Evolutionary conservation across 2,113 vertebrate genomes (phyloP).

Genomic region (Brachionichthys hirsutus): DNA sequence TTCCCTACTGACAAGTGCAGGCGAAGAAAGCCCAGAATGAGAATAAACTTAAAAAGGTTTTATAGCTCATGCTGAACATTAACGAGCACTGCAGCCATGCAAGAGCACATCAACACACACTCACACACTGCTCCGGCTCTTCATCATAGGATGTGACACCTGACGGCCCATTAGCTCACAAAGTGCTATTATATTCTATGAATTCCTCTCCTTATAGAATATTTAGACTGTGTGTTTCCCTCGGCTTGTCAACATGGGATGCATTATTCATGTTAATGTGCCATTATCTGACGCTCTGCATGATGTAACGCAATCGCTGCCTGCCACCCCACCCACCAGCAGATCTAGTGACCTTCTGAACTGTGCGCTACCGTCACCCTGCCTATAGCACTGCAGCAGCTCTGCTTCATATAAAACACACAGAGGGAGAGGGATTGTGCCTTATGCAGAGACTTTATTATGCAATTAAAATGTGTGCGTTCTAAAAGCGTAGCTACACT

Average conservation of each 20-base stretch:
- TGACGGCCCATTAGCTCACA: slow-evolving; percentile 72
- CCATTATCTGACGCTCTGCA: slow-evolving; percentile 67
- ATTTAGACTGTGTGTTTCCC: slow-evolving; percentile 66
- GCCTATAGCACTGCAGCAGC: slow-evolving; percentile 42
- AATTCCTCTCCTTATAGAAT: slow-evolving; percentile 70
- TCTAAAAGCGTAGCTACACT: slow-evolving; percentile 24
- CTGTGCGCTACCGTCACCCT: slow-evolving; percentile 50
- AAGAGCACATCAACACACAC: slow-evolving; percentile 12
- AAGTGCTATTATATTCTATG: slow-evolving; percentile 68
- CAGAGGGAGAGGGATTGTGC: slow-evolving; percentile 10
- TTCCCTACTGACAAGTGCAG: slow-evolving; percentile 34
- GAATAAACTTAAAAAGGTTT: slow-evolving; percentile 47
- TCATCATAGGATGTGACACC: slow-evolving; percentile 68
- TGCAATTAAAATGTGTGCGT: slow-evolving; percentile 49
- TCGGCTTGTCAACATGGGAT: slow-evolving; percentile 66
- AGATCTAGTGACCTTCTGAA: slow-evolving; percentile 71
- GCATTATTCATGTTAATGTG: slow-evolving; percentile 76
- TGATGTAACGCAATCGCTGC: slow-evolving; percentile 70
- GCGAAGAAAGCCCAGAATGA: slow-evolving; percentile 29
- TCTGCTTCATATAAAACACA: slow-evolving; percentile 32
- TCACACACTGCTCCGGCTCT: slow-evolving; percentile 43
- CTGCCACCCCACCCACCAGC: slow-evolving; percentile 43
- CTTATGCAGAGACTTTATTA: slow-evolving; percentile 37
- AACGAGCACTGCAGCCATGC: slow-evolving; percentile 49
- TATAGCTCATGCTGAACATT: slow-evolving; percentile 54